phyloP scores from a whole-genome alignment of 2,113 vertebrate species.

The Entelurus aequoreus region DNA sequence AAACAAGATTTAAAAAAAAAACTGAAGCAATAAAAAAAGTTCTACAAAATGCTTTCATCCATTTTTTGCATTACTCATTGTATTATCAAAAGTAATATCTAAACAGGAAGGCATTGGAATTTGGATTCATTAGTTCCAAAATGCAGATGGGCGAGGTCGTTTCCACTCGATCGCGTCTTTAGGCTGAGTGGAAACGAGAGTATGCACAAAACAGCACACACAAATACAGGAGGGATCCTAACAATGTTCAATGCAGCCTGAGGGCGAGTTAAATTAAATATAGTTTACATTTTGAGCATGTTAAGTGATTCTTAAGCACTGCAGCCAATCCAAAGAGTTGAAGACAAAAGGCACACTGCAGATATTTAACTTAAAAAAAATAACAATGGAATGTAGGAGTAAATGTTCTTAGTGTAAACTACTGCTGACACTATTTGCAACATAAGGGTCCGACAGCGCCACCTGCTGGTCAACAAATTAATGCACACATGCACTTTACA shows the following conservation, averaged over 20 bases:
- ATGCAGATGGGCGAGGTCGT: not conserved
- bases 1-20: too few species aligned
- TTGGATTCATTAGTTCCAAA: not conserved
- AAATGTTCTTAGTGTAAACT: not conserved
- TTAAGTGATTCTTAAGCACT: not conserved
- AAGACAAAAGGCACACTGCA: not conserved
- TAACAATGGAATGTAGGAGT: not conserved
- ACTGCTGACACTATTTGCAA: too few species aligned
- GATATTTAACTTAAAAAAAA: too few species aligned
- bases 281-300: not conserved
- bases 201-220: not conserved
- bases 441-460: slow-evolving; percentile 25
- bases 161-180: not conserved
- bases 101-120: not conserved
- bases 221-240: not conserved
- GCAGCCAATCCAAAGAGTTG: not conserved
- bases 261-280: not conserved
- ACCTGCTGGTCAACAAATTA: slow-evolving; percentile 24
- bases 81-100: too few species aligned
- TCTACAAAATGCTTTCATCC: too few species aligned
- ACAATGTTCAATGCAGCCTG: slow-evolving; percentile 4
- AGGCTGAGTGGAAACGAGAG: too few species aligned
- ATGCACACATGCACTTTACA: not conserved
- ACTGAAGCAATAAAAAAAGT: too few species aligned
- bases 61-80: too few species aligned